Evolutionary conservation across 2,797 vertebrate genomes (phyloP).

Genomic region (Leptoclinus maculatus): DNA sequence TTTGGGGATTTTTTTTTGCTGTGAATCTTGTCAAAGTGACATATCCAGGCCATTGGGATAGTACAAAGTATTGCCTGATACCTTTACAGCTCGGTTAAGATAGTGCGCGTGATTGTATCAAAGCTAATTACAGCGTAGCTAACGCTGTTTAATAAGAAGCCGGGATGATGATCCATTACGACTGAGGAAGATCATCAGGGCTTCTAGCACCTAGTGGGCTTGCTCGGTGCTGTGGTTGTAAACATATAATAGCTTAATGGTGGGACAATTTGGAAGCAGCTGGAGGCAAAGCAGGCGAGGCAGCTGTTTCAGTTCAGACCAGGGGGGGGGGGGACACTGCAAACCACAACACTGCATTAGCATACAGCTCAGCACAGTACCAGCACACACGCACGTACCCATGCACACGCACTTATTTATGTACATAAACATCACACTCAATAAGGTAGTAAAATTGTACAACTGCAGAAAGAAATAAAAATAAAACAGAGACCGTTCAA

Average conservation of each 20-base stretch:
- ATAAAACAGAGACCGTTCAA: neutral
- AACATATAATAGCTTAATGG: slow-evolving; percentile 93
- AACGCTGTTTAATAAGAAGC: slow-evolving; percentile 66
- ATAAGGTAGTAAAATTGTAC: slow-evolving; percentile 16
- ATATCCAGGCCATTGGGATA: slow-evolving; percentile 37
- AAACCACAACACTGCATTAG: slow-evolving; percentile 58
- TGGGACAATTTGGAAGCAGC: slow-evolving; percentile 91
- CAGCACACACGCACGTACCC: slow-evolving; percentile 33
- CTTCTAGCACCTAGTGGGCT: slow-evolving; percentile 80
- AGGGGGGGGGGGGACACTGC: slow-evolving; percentile 20
- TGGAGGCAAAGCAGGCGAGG: slow-evolving; percentile 85
- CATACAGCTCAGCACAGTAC: slow-evolving; percentile 41
- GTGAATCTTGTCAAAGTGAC: slow-evolving; percentile 25
- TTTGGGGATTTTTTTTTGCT: neutral
- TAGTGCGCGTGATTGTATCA: slow-evolving; percentile 53
- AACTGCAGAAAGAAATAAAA: slow-evolving; percentile 11
- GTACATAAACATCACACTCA: slow-evolving; percentile 28
- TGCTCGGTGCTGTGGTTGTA: slow-evolving; percentile 82
- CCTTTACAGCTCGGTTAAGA: slow-evolving; percentile 44
- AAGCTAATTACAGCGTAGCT: slow-evolving; percentile 49
- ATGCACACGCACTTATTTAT: slow-evolving; percentile 36
- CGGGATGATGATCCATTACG: slow-evolving; percentile 69
- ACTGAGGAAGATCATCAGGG: slow-evolving; percentile 60
- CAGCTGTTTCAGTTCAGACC: slow-evolving; percentile 87
- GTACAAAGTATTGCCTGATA: slow-evolving; percentile 23